These are phyloP conservation scores for Smutsia gigantea DNA, from an alignment of 2,797 vertebrate species.

Conservation along the genomic window DNA sequence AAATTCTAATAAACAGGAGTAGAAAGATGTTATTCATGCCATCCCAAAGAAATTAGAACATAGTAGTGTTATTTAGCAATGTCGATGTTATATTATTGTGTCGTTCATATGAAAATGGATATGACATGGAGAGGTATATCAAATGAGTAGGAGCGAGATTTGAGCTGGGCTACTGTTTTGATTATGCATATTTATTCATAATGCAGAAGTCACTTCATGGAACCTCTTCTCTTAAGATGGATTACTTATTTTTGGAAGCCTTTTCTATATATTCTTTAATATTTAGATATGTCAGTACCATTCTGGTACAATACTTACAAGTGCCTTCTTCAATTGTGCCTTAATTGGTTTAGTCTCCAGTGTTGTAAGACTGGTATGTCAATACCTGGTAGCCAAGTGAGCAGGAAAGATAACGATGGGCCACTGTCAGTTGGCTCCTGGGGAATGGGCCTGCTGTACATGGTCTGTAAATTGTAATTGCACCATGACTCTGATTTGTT, in stretches of 20 bases:
- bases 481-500: conserved; percentile 79
- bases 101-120: conserved; percentile 85
- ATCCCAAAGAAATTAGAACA: conserved; percentile 86
- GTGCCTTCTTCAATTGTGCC: conserved; percentile 84
- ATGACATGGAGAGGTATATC: conserved; percentile 84
- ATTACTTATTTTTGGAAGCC: conserved; percentile 79
- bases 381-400: conserved; percentile 82
- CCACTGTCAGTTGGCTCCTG: conserved; percentile 72
- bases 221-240: conserved; percentile 81
- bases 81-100: conserved; percentile 86
- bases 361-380: conserved; percentile 82
- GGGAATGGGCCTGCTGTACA: conserved; percentile 67
- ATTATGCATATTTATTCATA: conserved; percentile 87
- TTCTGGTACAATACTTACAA: conserved; percentile 85
- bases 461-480: conserved; percentile 80
- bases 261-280: conserved; percentile 68
- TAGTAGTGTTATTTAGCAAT: conserved; percentile 85
- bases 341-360: conserved; percentile 85
- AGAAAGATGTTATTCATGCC: conserved; percentile 84
- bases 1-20: conserved; percentile 87
- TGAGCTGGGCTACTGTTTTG: conserved; percentile 79
- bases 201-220: conserved; percentile 76
- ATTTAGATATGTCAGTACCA: conserved; percentile 82
- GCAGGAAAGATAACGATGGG: conserved; percentile 79
- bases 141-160: conserved; percentile 82